Conservation (phyloP, 2,113 vertebrate species). For the Apaloderma vittatum region DNA sequence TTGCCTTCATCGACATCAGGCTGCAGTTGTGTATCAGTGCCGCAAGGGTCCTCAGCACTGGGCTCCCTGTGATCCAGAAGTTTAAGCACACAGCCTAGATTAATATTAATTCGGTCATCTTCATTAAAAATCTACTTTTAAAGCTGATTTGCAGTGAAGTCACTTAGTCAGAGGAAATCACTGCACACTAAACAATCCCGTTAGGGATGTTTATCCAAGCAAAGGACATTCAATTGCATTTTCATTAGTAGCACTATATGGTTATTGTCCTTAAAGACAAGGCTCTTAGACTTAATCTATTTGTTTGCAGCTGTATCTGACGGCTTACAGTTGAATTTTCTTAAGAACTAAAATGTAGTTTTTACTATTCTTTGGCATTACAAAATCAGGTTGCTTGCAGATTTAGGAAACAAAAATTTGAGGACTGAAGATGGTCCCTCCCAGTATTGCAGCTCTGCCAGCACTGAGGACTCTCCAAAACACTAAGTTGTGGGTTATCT, state of each 20-base stretch:
- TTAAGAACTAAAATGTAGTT: not conserved
- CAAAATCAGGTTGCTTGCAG: not conserved
- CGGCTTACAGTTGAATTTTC: not conserved
- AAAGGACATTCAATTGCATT: constrained; percentile 11
- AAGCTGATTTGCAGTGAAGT: not conserved
- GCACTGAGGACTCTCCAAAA: not conserved
- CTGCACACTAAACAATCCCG: constrained; percentile 6
- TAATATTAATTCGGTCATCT: constrained; percentile 10
- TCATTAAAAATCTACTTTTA: constrained; percentile 5
- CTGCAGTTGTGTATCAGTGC: not conserved
- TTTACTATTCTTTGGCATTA: not conserved
- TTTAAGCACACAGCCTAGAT: not conserved
- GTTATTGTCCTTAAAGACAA: constrained; percentile 49
- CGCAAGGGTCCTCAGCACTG: not conserved
- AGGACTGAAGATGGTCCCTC: not conserved
- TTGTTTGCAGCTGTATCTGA: not conserved
- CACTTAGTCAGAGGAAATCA: constrained; percentile 39
- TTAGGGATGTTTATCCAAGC: constrained; percentile 51
- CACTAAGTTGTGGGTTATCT: not conserved
- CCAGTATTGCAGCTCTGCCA: not conserved
- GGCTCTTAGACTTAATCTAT: constrained; percentile 3
- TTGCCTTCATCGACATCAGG: not conserved
- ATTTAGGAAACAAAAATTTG: not conserved
- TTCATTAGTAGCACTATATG: constrained; percentile 36
- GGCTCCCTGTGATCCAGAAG: not conserved